These are phyloP conservation scores for Accipiter cooperii DNA, from an alignment of 2,113 vertebrate species.

Conservation along the genomic window DNA sequence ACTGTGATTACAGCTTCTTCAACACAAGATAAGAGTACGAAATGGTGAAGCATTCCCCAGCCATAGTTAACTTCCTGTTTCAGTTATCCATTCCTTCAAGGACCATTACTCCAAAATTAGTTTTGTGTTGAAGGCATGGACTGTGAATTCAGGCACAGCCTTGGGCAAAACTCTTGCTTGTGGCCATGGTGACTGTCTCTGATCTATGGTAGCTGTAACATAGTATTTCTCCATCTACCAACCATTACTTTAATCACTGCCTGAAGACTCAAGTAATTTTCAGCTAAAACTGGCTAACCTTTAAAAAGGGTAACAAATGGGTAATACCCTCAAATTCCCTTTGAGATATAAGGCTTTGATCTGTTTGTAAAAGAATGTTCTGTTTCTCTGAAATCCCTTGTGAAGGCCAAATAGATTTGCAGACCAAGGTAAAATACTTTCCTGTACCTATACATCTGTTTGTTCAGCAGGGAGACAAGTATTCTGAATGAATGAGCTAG, in stretches of 20 bases:
- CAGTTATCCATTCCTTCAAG: background rate
- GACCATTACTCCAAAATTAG: background rate
- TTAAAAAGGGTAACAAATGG: background rate
- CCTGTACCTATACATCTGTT: background rate
- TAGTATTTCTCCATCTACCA: background rate
- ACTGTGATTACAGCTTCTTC: background rate
- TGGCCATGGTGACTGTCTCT: background rate
- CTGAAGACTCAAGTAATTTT: background rate
- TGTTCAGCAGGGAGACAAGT: background rate
- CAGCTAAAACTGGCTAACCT: background rate
- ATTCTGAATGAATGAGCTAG: background rate
- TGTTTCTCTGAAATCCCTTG: background rate
- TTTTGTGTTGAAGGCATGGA: background rate
- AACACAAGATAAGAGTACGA: background rate
- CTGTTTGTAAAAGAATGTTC: background rate
- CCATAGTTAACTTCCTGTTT: background rate
- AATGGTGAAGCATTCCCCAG: background rate
- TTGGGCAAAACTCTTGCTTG: background rate
- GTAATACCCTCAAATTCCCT: background rate
- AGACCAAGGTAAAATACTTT: background rate
- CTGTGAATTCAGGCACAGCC: background rate
- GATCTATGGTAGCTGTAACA: background rate
- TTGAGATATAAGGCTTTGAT: background rate
- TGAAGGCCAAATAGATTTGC: background rate
- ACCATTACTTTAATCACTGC: background rate